Conservation (phyloP, 2,888 invertebrate genomes). For the Actias luna region DNA sequence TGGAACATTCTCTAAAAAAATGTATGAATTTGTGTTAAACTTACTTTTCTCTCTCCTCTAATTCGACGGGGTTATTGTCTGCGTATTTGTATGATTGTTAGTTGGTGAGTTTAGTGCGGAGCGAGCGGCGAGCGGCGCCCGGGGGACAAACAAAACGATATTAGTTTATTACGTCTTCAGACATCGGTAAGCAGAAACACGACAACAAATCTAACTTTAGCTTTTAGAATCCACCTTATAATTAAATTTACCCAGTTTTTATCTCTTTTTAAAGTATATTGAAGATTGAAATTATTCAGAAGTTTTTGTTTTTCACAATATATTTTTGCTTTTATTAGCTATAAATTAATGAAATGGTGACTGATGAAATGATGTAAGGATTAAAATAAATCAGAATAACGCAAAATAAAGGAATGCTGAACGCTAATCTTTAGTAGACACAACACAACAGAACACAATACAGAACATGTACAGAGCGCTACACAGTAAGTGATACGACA, state of each 20-base stretch:
- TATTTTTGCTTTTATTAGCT: neutral
- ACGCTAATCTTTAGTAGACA: neutral
- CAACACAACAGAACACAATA: neutral
- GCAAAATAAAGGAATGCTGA: neutral
- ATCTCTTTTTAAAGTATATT: neutral
- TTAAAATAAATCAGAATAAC: neutral
- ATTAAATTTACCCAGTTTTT: neutral
- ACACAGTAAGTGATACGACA: neutral
- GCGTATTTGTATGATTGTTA: conserved; percentile 55
- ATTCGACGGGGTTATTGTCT: conserved; percentile 90
- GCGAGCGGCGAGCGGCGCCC: neutral
- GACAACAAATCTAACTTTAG: neutral
- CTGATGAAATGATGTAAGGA: neutral
- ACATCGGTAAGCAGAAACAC: neutral
- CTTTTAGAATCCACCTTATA: neutral
- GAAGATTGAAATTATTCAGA: neutral
- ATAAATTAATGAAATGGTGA: neutral
- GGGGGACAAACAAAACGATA: conserved; percentile 27
- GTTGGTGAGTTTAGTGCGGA: conserved; percentile 40
- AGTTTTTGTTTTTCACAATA: neutral
- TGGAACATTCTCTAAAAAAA: conserved; percentile 24
- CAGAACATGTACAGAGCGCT: neutral
- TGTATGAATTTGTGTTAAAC: conserved; percentile 59
- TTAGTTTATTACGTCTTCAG: conserved; percentile 21
- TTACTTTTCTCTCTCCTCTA: conserved; percentile 94